Base-by-base conservation (phyloP, 2,888 invertebrate species). In the Hirtodrosophila cameraria region DNA sequence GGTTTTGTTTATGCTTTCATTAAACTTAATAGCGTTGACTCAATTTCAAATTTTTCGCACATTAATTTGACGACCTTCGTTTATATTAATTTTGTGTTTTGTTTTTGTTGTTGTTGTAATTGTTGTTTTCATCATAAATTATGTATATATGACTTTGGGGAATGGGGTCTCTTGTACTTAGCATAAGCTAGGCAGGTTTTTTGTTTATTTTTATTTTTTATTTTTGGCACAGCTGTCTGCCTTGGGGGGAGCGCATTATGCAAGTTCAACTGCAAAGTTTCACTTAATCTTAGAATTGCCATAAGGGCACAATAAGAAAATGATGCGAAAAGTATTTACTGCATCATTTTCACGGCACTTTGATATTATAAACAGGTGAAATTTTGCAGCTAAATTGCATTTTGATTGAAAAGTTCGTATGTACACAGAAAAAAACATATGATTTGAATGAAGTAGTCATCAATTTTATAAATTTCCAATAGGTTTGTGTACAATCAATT, bases 41-140 rank as follows among this genome's bases (percentile, higher is more conserved):
- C 50, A 63, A 76, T 72, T 63, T 49, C 50, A 59, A 49, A 59
- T 31, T 58, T 79, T 76, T 70, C 67, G 77, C 71, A 80, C 84
- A 76, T 74, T 74, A 70, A 74, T 84, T 61, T 63, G 33, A 16
- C 38, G 61, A 53, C 71, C 75, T 72, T 76, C 55, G 39, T 45
- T 53, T 25, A 18, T 3, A 18, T 3, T 27, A 28, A 20, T 33
- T 13, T 48, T 41, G 35, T 20, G 42, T 18, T 36, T 23, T 46
- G 59, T 23, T 54, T 38, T 73, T 60, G 64, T 64, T 81, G 48
- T 48, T 57, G 52, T 52, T 45, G 64, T 42, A 41, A 33, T 12
- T 39, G 55, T 13, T 23, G 9, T 52, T 18, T 54, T 27, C 46
- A 54, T 60, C 33, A 38, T 50, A 28, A 28, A 39, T 39, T 15